Evolutionary conservation across 2,888 invertebrate species (phyloP).

Genomic region (Hemithea aestivaria): DNA sequence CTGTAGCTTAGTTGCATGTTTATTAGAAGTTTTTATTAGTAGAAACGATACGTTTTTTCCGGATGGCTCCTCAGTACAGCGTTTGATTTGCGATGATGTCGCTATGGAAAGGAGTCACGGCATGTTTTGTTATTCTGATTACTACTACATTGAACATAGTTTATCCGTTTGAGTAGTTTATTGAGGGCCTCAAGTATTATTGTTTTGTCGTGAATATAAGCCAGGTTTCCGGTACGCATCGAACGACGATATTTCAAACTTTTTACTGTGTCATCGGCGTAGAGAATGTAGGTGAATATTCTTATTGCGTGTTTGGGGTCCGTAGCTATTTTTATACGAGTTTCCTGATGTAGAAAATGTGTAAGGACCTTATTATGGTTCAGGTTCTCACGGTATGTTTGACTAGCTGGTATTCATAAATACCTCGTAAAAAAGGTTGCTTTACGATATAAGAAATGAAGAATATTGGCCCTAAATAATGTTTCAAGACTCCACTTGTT

Average conservation of each 20-base stretch:
- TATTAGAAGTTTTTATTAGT: constrained; percentile 79
- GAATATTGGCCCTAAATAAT: too few species aligned
- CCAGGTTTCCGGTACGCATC: constrained; percentile 15
- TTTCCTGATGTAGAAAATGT: constrained; percentile 4
- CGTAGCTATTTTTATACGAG: constrained; percentile 5
- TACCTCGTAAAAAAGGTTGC: too few species aligned
- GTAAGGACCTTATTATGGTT: too few species aligned
- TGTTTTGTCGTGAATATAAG: constrained; percentile 26
- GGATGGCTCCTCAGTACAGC: constrained; percentile 34
- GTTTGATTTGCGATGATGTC: constrained; percentile 63
- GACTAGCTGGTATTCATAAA: too few species aligned
- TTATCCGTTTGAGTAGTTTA: constrained; percentile 30
- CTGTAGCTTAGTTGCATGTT: constrained; percentile 78
- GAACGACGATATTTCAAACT: constrained; percentile 19
- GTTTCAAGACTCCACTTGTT: too few species aligned
- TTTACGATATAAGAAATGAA: too few species aligned
- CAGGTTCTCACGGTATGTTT: too few species aligned
- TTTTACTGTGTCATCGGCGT: constrained; percentile 27
- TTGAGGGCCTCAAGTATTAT: constrained; percentile 25
- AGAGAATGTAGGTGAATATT: constrained; percentile 18
- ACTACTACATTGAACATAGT: constrained; percentile 20
- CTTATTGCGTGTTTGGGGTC: constrained; percentile 9
- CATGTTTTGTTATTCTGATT: constrained; percentile 49
- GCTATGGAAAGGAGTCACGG: constrained; percentile 60
- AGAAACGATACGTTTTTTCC: constrained; percentile 65